Conservation (phyloP, 2,113 vertebrate genomes). For the Mesocricetus auratus region DNA sequence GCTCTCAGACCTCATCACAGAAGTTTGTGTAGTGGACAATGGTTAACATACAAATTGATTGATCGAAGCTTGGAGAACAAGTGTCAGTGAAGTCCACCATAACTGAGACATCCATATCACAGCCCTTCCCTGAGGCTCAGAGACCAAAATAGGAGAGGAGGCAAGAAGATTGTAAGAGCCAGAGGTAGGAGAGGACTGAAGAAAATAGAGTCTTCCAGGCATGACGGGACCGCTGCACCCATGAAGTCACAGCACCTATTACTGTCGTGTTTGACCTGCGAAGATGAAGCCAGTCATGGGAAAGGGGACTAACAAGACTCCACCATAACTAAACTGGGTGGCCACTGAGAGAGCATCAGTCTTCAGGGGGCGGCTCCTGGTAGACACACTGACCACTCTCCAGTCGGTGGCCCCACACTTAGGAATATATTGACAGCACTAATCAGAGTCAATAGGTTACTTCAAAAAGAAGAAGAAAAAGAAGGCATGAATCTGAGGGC, state of each 20-base stretch:
- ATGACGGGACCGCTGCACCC: no score
- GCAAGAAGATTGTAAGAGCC: not conserved
- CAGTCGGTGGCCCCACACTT: no score
- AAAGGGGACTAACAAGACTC: not conserved
- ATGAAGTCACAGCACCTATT: not conserved
- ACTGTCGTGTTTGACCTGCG: not conserved
- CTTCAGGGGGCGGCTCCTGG: not conserved
- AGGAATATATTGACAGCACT: no score
- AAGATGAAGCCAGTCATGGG: not conserved
- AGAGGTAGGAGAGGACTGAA: not conserved
- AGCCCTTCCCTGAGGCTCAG: not conserved
- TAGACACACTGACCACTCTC: not conserved
- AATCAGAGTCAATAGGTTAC: not conserved
- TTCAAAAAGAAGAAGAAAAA: not conserved
- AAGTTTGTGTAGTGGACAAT: not conserved
- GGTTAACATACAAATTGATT: not conserved
- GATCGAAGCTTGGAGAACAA: not conserved
- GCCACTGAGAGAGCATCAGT: not conserved
- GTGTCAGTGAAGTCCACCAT: not conserved
- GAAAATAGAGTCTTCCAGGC: not conserved
- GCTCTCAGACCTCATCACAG: not conserved
- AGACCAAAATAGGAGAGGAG: not conserved
- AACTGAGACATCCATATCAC: not conserved
- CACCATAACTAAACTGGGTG: not conserved
- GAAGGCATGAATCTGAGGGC: not conserved